phyloP scores from a whole-genome alignment of 2,113 vertebrate species.

The Dicentrarchus labrax region DNA sequence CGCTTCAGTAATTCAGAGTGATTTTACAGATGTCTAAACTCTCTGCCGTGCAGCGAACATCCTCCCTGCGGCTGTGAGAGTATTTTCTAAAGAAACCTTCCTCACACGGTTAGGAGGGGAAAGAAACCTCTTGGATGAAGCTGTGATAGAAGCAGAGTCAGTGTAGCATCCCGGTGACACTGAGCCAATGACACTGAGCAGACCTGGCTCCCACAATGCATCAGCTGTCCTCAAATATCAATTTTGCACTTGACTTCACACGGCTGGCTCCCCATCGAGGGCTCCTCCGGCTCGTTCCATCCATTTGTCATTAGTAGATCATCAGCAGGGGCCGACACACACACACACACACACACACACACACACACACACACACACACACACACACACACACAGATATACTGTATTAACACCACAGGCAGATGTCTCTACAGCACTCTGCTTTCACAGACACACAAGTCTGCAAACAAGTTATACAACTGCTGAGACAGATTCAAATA shows the following conservation, averaged over 20 bases:
- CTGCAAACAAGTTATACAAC: background rate
- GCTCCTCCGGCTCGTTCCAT: conserved; percentile 57
- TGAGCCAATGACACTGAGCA: conserved; percentile 54
- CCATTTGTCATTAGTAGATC: conserved; percentile 69
- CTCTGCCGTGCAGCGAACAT: conserved; percentile 5
- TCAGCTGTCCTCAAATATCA: conserved; percentile 72
- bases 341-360: background rate
- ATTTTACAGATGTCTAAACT: conserved; percentile 27
- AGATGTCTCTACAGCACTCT: background rate
- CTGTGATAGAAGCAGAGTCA: conserved; percentile 48
- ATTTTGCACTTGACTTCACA: conserved; percentile 76
- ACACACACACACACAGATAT: background rate
- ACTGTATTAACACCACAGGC: conserved; percentile 7
- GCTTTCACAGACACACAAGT: background rate
- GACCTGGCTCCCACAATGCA: conserved; percentile 68
- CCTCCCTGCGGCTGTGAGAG: conserved; percentile 30
- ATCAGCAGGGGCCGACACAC: conserved; percentile 36
- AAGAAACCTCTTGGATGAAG: conserved; percentile 41
- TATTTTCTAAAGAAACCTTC: conserved; percentile 35
- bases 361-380: background rate
- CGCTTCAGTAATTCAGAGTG: conserved; percentile 20
- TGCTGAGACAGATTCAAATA: background rate
- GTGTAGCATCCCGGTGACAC: conserved; percentile 55
- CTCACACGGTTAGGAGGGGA: background rate
- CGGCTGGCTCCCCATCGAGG: conserved; percentile 46